Conservation (phyloP, 2,888 invertebrate species). For the Peribatodes rhomboidaria region DNA sequence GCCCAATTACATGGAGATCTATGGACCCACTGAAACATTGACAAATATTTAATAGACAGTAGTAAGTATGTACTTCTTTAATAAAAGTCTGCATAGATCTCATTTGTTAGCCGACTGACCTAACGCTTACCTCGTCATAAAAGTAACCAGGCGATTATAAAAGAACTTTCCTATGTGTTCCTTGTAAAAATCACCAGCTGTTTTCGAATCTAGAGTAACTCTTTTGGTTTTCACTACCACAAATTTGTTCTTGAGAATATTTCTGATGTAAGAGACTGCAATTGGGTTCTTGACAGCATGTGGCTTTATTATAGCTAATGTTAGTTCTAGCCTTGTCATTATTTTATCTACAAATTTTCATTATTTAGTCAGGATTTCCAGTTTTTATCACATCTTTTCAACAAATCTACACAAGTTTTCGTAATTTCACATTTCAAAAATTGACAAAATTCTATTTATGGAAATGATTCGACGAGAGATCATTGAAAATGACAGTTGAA, state of each 20-base stretch:
- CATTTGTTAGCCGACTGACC: background rate
- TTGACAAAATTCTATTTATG: too few relatives aligned
- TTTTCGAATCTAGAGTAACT: constrained; percentile 85
- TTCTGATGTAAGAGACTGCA: constrained; percentile 89
- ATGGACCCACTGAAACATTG: constrained; percentile 92
- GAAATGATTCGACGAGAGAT: too few relatives aligned
- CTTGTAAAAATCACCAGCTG: constrained; percentile 92
- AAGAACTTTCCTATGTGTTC: constrained; percentile 95
- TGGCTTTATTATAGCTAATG: constrained; percentile 95
- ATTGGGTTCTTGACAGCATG: constrained; percentile 93
- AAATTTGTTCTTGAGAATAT: constrained; percentile 90
- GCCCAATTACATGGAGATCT: constrained; percentile 92
- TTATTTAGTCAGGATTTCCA: constrained; percentile 45
- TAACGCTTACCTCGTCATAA: constrained; percentile 90
- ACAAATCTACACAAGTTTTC: background rate
- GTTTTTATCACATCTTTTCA: constrained; percentile 51
- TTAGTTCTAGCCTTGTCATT: constrained; percentile 88
- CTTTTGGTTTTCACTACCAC: constrained; percentile 90
- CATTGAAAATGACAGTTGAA: too few relatives aligned
- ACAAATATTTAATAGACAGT: too few relatives aligned
- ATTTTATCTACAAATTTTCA: constrained; percentile 58
- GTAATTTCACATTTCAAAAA: too few relatives aligned
- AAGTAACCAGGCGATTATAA: constrained; percentile 92
- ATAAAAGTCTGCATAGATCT: too few relatives aligned
- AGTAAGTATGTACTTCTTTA: too few relatives aligned